Conservation (phyloP, 1,140 invertebrate genomes). For the Goniozus legneri region DNA sequence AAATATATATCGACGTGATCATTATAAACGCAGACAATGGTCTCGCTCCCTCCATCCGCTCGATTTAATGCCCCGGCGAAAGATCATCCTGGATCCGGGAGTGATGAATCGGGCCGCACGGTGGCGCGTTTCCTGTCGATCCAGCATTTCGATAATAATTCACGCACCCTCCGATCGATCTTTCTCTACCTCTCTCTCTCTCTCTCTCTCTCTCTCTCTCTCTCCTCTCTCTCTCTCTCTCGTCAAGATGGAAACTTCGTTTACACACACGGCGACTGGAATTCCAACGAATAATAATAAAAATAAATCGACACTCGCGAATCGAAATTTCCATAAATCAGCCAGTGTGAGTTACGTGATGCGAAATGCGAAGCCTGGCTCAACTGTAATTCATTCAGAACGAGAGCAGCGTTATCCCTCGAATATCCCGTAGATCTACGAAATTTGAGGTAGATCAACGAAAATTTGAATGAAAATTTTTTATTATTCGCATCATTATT, state of each 20-base stretch:
- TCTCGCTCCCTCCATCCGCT: not conserved
- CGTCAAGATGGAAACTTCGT: not conserved
- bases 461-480: no score
- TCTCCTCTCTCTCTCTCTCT: not conserved
- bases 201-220: not conserved
- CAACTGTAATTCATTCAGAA: no score
- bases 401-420: no score
- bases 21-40: not conserved
- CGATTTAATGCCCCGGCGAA: no score
- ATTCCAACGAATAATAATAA: no score
- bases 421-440: no score
- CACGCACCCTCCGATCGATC: not conserved
- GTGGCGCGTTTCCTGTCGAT: slow-evolving; percentile 1
- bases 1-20: not conserved
- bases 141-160: not conserved
- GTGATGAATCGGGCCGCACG: slow-evolving; percentile 3
- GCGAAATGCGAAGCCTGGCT: no score
- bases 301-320: no score
- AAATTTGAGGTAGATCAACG: no score
- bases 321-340: no score
- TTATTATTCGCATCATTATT: no score
- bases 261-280: not conserved
- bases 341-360: no score
- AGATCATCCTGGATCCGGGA: not conserved
- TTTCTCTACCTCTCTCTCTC: not conserved